Percentiles rank a stretch among this genome's conserved stretches.
phyloP scores from a whole-genome alignment of 2,113 vertebrate genomes.

The Stegostoma tigrinum region DNA sequence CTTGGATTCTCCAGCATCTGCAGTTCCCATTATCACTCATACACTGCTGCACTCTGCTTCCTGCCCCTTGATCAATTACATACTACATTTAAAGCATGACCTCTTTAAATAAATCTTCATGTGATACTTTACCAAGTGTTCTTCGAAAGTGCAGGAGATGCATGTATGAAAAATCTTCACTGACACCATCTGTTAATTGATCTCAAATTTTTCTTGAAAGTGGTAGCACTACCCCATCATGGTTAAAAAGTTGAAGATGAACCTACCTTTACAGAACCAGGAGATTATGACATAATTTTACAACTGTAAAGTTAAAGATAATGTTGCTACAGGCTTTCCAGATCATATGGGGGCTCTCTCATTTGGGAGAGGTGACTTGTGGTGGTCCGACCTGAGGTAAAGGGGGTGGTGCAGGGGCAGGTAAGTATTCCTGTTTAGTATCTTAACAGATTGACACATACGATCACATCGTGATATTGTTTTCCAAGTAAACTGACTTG shows the following conservation, averaged over 20 bases:
- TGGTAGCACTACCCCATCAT: background rate
- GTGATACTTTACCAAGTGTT: background rate
- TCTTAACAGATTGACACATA: background rate
- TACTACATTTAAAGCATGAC: background rate
- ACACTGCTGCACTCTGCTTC: background rate
- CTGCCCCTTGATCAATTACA: background rate
- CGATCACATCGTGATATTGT: background rate
- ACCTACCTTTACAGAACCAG: background rate
- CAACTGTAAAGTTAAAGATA: background rate
- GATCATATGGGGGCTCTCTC: too few relatives aligned
- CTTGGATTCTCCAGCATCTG: too few relatives aligned
- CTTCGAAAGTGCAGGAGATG: background rate
- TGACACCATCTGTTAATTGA: background rate
- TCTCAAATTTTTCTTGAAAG: background rate
- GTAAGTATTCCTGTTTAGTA: too few relatives aligned
- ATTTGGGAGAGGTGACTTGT: too few relatives aligned
- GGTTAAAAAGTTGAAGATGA: background rate
- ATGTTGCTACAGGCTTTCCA: too few relatives aligned
- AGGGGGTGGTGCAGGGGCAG: too few relatives aligned
- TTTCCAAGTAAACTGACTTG: background rate
- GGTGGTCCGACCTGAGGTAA: too few relatives aligned
- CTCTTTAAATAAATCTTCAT: background rate
- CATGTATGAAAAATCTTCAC: background rate
- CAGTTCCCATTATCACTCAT: too few relatives aligned
- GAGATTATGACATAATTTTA: background rate